These are phyloP conservation scores for Hermaeophaga mercurialis DNA, from an alignment of 2,888 invertebrate species.

Conservation along the genomic window DNA sequence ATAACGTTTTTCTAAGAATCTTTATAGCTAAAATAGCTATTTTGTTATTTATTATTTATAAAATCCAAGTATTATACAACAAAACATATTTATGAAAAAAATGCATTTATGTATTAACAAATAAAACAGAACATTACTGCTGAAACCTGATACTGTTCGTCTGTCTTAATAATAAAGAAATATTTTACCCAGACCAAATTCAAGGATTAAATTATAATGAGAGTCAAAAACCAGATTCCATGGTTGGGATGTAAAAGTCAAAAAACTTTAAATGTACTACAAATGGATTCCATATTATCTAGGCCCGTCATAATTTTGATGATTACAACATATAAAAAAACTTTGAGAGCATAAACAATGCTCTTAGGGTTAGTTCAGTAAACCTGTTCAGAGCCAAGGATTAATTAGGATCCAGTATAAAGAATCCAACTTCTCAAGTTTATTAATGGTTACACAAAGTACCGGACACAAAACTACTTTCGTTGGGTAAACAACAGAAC, in stretches of 20 bases:
- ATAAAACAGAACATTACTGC: too few relatives aligned
- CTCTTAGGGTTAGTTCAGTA: constrained; percentile 15
- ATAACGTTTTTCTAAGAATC: too few relatives aligned
- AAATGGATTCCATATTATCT: constrained; percentile 9
- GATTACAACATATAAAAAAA: constrained; percentile 25
- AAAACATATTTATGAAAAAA: too few relatives aligned
- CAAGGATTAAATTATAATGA: neutral
- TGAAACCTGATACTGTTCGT: neutral
- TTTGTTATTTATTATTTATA: too few relatives aligned
- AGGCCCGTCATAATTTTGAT: constrained; percentile 20
- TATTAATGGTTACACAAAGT: constrained; percentile 11
- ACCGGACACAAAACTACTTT: constrained; percentile 28
- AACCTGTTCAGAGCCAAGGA: constrained; percentile 34
- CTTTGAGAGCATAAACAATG: constrained; percentile 12
- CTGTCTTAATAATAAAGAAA: neutral
- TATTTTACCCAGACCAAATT: neutral
- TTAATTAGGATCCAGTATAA: constrained; percentile 18
- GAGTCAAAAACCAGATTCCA: neutral
- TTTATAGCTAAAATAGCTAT: too few relatives aligned
- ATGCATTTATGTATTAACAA: too few relatives aligned
- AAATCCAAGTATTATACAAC: too few relatives aligned
- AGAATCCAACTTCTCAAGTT: constrained; percentile 12
- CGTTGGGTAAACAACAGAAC: constrained; percentile 26
- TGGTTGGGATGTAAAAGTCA: neutral
- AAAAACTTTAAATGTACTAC: constrained; percentile 1